These are phyloP conservation scores for Tipula unca DNA, from an alignment of 2,888 invertebrate genomes.

Conservation along the genomic window DNA sequence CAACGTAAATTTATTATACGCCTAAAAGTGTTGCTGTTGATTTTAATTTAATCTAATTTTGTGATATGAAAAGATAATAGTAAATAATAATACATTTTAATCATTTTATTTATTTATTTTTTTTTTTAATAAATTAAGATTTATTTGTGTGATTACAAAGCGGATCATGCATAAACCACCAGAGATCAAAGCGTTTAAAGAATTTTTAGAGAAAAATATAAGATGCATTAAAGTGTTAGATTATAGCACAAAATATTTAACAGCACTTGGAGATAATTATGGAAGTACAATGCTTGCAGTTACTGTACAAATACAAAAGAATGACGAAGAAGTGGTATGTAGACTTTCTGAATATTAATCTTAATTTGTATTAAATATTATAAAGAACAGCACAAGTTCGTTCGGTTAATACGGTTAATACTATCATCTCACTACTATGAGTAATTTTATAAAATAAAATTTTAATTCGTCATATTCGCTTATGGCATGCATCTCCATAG, in stretches of 20 bases:
- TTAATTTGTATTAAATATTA: not conserved
- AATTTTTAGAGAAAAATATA: slow-evolving; percentile 33
- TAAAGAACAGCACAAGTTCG: not conserved
- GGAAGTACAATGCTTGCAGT: slow-evolving; percentile 49
- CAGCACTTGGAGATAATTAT: slow-evolving; percentile 52
- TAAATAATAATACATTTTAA: not conserved
- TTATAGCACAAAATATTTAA: slow-evolving; percentile 40
- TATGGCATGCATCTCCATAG: not conserved
- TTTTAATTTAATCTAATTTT: not conserved
- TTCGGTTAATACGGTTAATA: no score
- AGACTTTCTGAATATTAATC: not conserved
- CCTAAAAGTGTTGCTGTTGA: not conserved
- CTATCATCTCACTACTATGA: not conserved
- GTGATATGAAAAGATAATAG: not conserved
- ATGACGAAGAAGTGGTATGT: slow-evolving; percentile 21
- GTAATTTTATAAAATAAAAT: not conserved
- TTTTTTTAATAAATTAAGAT: not conserved
- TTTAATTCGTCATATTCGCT: not conserved
- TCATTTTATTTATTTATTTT: not conserved
- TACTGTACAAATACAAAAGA: slow-evolving; percentile 34
- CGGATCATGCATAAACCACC: slow-evolving; percentile 28
- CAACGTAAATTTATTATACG: not conserved
- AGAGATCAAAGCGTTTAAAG: slow-evolving; percentile 31
- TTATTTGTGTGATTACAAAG: not conserved
- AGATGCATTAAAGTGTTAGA: slow-evolving; percentile 35